phyloP scores from a whole-genome alignment of 2,888 invertebrate genomes.

The Agrotis segetum region DNA sequence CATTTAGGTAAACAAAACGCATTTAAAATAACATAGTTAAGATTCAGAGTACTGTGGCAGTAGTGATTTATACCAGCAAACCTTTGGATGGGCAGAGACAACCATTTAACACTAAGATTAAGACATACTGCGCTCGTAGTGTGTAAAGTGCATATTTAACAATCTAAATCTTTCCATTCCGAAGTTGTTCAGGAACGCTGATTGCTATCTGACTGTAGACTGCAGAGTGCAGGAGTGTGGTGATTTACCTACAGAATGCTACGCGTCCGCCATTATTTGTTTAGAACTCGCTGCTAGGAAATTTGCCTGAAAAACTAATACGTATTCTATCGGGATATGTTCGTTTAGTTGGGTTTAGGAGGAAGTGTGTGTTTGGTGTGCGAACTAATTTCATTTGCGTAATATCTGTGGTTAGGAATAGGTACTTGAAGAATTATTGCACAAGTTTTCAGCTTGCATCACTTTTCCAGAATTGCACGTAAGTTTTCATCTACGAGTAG shows the following conservation, averaged over 20 bases:
- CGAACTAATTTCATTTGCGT: background rate
- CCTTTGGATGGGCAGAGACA: background rate
- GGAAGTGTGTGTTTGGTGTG: background rate
- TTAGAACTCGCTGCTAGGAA: constrained; percentile 36
- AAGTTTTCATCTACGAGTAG: too few relatives aligned
- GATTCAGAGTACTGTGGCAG: too few relatives aligned
- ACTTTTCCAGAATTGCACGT: too few relatives aligned
- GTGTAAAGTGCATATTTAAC: background rate
- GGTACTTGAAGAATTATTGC: too few relatives aligned
- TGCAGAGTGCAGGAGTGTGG: constrained; percentile 22
- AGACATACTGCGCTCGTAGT: background rate
- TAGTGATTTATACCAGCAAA: background rate
- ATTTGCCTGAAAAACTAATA: constrained; percentile 45
- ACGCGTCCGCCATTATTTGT: constrained; percentile 40
- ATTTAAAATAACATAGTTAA: too few relatives aligned
- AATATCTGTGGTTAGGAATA: too few relatives aligned
- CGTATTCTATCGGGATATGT: background rate
- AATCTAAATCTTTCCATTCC: background rate
- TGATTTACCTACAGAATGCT: constrained; percentile 55
- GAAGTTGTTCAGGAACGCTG: constrained; percentile 49
- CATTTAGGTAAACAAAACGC: too few relatives aligned
- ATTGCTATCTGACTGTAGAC: constrained; percentile 48
- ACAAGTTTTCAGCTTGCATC: too few relatives aligned
- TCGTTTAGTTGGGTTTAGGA: background rate
- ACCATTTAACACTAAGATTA: background rate